phyloP scores from a whole-genome alignment of 2,113 vertebrate species.

The Oreotrochilus melanogaster region DNA sequence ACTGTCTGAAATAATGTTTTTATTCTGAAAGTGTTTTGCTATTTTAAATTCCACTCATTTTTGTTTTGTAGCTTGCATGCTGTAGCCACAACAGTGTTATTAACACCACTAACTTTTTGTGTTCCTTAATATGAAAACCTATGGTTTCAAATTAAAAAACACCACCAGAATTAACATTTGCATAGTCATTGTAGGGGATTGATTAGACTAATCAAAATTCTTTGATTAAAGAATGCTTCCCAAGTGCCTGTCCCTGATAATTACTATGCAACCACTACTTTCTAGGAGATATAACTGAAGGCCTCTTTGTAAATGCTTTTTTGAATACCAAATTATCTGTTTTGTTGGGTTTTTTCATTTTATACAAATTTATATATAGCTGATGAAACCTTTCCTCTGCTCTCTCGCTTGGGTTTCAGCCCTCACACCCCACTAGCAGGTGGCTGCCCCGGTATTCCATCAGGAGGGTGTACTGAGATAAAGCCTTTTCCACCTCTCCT shows the following conservation, averaged over 20 bases:
- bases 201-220: slow-evolving; percentile 78
- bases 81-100: slow-evolving; percentile 52
- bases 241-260: slow-evolving; percentile 60
- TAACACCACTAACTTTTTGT: slow-evolving; percentile 61
- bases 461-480: background rate
- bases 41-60: slow-evolving; percentile 32
- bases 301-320: background rate
- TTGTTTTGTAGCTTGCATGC: slow-evolving; percentile 23
- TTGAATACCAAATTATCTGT: background rate
- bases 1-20: slow-evolving; percentile 48
- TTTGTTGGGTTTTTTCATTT: background rate
- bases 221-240: slow-evolving; percentile 70
- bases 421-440: background rate
- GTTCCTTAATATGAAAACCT: slow-evolving; percentile 64
- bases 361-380: background rate
- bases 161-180: slow-evolving; percentile 58
- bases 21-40: background rate
- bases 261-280: slow-evolving; percentile 34
- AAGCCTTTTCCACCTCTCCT: background rate
- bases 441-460: background rate
- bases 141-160: slow-evolving; percentile 69
- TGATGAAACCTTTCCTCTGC: background rate
- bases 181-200: slow-evolving; percentile 49
- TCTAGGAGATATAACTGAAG: slow-evolving; percentile 14
- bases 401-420: background rate